Conservation (phyloP, 1,140 invertebrate genomes). For the Camponotus floridanus region DNA sequence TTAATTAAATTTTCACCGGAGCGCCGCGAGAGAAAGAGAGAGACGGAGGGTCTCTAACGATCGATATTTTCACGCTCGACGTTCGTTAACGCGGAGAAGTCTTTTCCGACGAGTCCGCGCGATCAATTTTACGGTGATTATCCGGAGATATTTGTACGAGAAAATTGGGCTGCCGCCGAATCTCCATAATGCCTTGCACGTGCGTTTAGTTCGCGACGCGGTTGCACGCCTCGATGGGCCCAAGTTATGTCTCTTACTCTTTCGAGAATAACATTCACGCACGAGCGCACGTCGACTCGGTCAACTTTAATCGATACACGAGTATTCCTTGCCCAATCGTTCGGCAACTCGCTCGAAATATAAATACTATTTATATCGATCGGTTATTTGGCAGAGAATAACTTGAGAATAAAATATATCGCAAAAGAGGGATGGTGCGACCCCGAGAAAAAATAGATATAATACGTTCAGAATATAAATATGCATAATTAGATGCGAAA, state of each 20-base stretch:
- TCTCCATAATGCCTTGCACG: slow-evolving; percentile 68
- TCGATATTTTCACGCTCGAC: slow-evolving; percentile 42
- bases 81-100: slow-evolving; percentile 20
- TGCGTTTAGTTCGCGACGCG: slow-evolving; percentile 57
- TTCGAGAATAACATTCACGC: slow-evolving; percentile 60
- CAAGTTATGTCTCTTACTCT: slow-evolving; percentile 50
- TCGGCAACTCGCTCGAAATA: neutral
- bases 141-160: slow-evolving; percentile 18
- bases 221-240: slow-evolving; percentile 65
- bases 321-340: neutral
- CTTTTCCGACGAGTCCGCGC: slow-evolving; percentile 1
- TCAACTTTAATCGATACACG: slow-evolving; percentile 50
- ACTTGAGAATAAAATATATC: neutral
- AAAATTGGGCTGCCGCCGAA: neutral
- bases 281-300: slow-evolving; percentile 28
- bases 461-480: no score
- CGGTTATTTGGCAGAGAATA: slow-evolving; percentile 5
- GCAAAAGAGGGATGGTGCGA: neutral
- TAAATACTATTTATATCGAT: neutral
- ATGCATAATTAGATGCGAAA: no score
- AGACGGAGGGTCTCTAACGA: neutral
- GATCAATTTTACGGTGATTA: slow-evolving; percentile 27
- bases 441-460: no score
- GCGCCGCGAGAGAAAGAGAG: no score
- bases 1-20: slow-evolving; percentile 60